Evolutionary conservation across 2,888 invertebrate genomes (phyloP), one percentile per base, ranked within the genome.

Genomic region (Protula sp.): DNA sequence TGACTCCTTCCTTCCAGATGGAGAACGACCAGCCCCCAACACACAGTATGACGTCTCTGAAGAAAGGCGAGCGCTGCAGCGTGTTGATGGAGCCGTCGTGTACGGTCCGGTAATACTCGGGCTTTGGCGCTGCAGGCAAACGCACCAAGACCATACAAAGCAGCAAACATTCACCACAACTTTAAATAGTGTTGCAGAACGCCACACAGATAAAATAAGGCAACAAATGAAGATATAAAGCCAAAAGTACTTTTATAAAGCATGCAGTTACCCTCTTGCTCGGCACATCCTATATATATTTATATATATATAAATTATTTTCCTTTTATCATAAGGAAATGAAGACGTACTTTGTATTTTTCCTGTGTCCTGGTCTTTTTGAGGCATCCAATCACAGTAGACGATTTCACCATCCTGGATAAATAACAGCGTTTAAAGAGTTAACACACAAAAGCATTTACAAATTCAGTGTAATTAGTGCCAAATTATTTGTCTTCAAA

Each of bases 21-120:
- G 89, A 87, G 74, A 89, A 87, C 58, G 87, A 84, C 77, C 86
- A 87, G 3, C 90, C 89, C 0, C 91, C 91, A 3, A 90, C 85
- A 2, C 90, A 88, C 3, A 88, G 81, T 38, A 89, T 82, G 3
- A 90, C 72, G 61, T 87, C 82, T 30, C 82, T 81, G 59, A 87
- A 82, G 64, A 86, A 85, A 0, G 86, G 87, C 69, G 89, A 89
- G 54, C 81, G 63, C 58, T 76, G 73, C 59, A 81, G 66, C 2
- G 75, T 71, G 14, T 67, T 63, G 1, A 81, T 62, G 27, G 78
- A 77, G 5, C 81, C 81, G 69, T 80, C 79, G 60, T 81, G 79
- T 9, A 74, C 55, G 2, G 71, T 58, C 61, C 75, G 75, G 65
- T 78, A 79, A 65, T 72, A 81, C 55, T 76, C 76, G 2, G 81